Evolutionary conservation across 2,113 vertebrate genomes (phyloP).

Genomic region (Heterocephalus glaber): DNA sequence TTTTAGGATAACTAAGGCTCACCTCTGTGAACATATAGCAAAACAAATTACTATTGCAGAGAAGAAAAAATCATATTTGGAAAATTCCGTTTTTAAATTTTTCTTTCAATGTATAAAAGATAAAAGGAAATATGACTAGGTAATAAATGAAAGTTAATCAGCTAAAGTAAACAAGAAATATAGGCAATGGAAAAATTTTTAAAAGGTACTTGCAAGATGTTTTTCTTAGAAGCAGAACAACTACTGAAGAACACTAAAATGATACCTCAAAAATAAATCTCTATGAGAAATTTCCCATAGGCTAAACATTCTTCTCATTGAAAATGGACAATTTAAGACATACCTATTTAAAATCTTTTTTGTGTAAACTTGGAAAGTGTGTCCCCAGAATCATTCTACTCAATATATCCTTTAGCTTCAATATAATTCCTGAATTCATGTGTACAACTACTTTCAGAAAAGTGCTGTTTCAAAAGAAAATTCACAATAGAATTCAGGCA

Average conservation of each 20-base stretch:
- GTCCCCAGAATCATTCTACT: neutral
- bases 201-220: neutral
- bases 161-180: constrained; percentile 19
- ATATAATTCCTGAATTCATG: neutral
- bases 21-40: neutral
- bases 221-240: neutral
- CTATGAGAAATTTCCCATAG: constrained; percentile 16
- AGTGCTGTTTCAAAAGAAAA: constrained; percentile 33
- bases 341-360: constrained; percentile 12
- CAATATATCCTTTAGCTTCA: neutral
- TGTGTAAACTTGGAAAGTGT: neutral
- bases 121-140: neutral
- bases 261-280: neutral
- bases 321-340: neutral
- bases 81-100: constrained; percentile 46
- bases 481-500: constrained; percentile 42
- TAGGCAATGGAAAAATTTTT: neutral
- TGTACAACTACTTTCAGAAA: neutral
- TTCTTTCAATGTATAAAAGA: neutral
- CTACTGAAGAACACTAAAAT: neutral
- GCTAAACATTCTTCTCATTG: neutral
- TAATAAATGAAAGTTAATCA: neutral
- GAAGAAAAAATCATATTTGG: neutral
- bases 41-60: neutral
- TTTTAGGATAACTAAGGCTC: neutral